Evolutionary conservation across 2,113 vertebrate genomes (phyloP).

Genomic region (Psophia crepitans): DNA sequence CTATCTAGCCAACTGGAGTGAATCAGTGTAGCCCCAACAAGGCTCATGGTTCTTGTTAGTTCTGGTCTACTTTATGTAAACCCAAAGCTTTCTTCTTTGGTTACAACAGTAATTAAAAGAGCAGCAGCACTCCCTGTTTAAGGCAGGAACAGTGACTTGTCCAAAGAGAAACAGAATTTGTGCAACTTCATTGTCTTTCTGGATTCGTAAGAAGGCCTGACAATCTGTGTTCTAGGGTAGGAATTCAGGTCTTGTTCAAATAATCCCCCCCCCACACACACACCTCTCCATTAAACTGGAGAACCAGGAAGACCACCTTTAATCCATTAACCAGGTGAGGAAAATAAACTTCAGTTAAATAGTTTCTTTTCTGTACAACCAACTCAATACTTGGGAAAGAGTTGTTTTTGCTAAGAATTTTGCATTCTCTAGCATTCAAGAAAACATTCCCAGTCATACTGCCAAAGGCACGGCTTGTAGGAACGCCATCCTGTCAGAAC

Average conservation of each 20-base stretch:
- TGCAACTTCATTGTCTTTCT: neutral
- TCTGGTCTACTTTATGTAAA: neutral
- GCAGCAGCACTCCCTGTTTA: accelerated
- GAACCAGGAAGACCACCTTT: neutral
- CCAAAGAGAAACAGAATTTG: neutral
- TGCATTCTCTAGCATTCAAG: neutral
- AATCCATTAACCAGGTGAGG: neutral
- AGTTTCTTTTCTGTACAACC: neutral
- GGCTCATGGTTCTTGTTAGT: neutral
- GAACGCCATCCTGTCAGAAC: neutral
- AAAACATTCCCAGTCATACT: neutral
- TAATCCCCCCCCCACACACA: neutral
- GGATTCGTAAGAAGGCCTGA: neutral
- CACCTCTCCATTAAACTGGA: neutral
- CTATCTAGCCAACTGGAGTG: neutral
- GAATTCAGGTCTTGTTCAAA: neutral
- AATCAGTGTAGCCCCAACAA: neutral
- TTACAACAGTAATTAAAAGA: neutral
- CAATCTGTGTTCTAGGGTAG: neutral
- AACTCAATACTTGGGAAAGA: neutral
- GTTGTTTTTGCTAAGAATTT: neutral
- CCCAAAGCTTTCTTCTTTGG: neutral
- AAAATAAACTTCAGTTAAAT: neutral
- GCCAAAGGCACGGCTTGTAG: neutral
- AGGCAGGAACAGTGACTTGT: neutral